These are phyloP conservation scores for Chrysolina oricalcia DNA, from an alignment of 2,888 invertebrate species.

Conservation along the genomic window DNA sequence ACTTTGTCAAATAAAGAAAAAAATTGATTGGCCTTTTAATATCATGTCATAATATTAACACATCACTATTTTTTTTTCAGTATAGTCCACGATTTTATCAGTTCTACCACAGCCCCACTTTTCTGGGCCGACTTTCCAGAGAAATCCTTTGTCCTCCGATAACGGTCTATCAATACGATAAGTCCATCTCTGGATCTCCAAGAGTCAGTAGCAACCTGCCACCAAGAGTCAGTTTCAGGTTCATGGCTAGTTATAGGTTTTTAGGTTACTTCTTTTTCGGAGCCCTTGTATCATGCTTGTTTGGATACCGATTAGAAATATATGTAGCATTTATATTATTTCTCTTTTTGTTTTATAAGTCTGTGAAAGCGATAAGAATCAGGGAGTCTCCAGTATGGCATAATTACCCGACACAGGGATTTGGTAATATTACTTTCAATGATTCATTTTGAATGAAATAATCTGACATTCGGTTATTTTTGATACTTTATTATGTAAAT, in stretches of 20 bases:
- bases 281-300: conserved; percentile 73
- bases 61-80: conserved; percentile 73
- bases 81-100: conserved; percentile 79
- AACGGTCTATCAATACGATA: conserved; percentile 77
- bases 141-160: conserved; percentile 79
- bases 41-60: too few relatives aligned
- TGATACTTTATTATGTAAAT: conserved; percentile 10
- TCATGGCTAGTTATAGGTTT: conserved; percentile 78
- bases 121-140: conserved; percentile 77
- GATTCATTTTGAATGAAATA: conserved; percentile 62
- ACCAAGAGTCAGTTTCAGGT: conserved; percentile 80
- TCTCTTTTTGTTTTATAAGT: conserved; percentile 73
- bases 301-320: conserved; percentile 74
- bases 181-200: conserved; percentile 75
- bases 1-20: too few relatives aligned
- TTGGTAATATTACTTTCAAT: conserved; percentile 66
- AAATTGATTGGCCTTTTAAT: too few relatives aligned
- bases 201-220: conserved; percentile 76
- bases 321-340: conserved; percentile 72
- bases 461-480: conserved; percentile 2
- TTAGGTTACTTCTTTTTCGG: conserved; percentile 75
- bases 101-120: conserved; percentile 78
- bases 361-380: conserved; percentile 71
- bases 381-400: conserved; percentile 55
- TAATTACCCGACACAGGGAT: conserved; percentile 64